Evolutionary conservation across 2,888 invertebrate genomes (phyloP).

Genomic region (Bruchidius siliquastri): DNA sequence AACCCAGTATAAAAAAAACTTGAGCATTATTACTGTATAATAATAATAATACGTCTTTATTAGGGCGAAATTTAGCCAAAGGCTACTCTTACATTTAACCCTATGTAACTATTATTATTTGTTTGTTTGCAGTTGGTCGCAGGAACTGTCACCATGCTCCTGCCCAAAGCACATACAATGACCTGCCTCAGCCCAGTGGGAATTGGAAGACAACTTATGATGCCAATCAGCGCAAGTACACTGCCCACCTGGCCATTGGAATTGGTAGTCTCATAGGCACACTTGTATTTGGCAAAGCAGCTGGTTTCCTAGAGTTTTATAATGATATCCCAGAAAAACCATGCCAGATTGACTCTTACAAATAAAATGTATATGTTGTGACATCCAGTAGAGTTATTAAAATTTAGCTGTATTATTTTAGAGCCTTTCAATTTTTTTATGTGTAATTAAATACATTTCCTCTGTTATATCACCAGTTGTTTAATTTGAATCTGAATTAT

Average conservation of each 20-base stretch:
- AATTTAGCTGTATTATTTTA: not conserved
- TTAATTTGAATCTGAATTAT: not conserved
- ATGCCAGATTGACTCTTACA: constrained; percentile 33
- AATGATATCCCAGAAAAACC: constrained; percentile 54
- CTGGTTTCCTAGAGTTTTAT: constrained; percentile 61
- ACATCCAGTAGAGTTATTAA: not conserved
- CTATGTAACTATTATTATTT: no score
- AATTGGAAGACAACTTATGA: constrained; percentile 70
- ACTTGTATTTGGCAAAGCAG: constrained; percentile 53
- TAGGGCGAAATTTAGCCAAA: no score
- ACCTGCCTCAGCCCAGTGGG: constrained; percentile 71
- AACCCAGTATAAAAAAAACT: no score
- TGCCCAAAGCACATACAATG: constrained; percentile 59
- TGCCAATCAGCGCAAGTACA: constrained; percentile 64
- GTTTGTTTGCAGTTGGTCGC: constrained; percentile 19
- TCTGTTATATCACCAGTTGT: not conserved
- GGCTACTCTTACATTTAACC: no score
- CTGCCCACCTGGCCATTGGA: constrained; percentile 59
- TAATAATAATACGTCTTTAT: no score
- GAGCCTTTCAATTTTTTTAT: not conserved
- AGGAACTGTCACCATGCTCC: constrained; percentile 19
- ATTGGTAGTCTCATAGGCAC: constrained; percentile 49
- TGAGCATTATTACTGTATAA: no score
- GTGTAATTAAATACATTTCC: not conserved
- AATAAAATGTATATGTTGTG: constrained; percentile 16